These are phyloP conservation scores for Leptinotarsa tumamoca DNA, from an alignment of 2,888 invertebrate species.

Conservation along the genomic window DNA sequence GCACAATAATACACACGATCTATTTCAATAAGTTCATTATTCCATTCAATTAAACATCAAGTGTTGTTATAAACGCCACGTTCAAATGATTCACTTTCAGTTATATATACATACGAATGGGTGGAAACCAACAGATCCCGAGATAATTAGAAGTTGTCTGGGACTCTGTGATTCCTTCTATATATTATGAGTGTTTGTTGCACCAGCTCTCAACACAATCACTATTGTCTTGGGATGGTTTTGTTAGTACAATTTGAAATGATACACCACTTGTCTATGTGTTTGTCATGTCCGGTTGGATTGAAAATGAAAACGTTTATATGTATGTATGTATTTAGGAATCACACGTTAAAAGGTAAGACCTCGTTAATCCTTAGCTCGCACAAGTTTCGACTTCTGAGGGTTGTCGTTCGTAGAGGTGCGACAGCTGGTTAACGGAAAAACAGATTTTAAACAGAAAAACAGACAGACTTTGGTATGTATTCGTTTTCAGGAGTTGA, in stretches of 20 bases:
- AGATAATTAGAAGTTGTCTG: slow-evolving; percentile 11
- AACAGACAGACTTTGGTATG: too few relatives aligned
- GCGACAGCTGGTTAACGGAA: too few relatives aligned
- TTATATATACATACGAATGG: neutral
- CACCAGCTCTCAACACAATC: neutral
- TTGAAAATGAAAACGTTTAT: neutral
- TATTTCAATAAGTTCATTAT: neutral
- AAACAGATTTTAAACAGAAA: too few relatives aligned
- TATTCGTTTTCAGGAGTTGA: too few relatives aligned
- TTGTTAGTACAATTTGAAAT: neutral
- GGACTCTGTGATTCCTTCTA: slow-evolving; percentile 4
- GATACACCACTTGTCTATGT: neutral
- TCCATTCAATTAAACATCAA: neutral
- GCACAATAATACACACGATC: neutral
- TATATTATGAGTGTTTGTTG: neutral
- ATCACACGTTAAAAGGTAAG: too few relatives aligned
- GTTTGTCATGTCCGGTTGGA: neutral
- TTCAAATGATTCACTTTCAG: neutral
- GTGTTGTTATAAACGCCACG: neutral
- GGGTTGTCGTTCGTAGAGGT: too few relatives aligned
- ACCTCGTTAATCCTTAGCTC: too few relatives aligned
- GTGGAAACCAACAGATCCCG: slow-evolving; percentile 3
- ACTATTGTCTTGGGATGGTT: neutral
- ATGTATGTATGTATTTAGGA: too few relatives aligned
- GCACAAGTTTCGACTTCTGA: too few relatives aligned